Evolutionary conservation across 2,888 invertebrate species (phyloP), one percentile per base, ranked within the genome.

Genomic region (Drosophila formosana): DNA sequence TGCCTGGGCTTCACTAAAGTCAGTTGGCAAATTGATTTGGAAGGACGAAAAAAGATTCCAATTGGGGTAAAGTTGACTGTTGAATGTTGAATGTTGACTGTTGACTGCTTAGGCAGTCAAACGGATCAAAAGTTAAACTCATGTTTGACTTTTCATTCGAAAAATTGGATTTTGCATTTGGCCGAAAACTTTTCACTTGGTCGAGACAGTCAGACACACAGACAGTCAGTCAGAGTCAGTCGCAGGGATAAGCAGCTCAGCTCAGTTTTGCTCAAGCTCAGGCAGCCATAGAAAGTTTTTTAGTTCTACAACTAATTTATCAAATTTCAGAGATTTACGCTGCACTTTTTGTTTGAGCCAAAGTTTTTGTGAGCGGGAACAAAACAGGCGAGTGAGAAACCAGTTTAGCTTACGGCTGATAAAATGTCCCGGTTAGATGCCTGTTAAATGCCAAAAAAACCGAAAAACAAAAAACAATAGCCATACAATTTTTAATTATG

Each of bases 131-230:
- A 86, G 85, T 87, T 87, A 81, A 85, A 80, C 78, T 86, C 87
- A 72, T 86, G 85, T 86, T 86, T 86, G 85, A 86, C 85, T 86
- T 86, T 87, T 86, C 85, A 86, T 86, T 86, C 87, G 85, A 86
- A 86, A 86, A 86, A 86, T 87, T 86, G 85, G 87, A 85, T 86
- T 86, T 87, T 85, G 87, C 82, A 86, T 87, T 85, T 75, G 78
- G 78, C 51, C 58, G 68, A 82, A 85, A 86, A 80, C 63, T 87
- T 86, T 84, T 63, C 47, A 57, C 65, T 49, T 57, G 25, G 37
- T 30, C 47, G 51, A 80, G 74, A 46, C 65, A 69, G 72, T 25
- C 68, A 68, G 62, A 65, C 72, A 60, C 56, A 37, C 64, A 64
- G 55, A 58, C 69, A 64, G 65, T 37, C 73, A 60, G 63, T 46